Base-by-base conservation (phyloP, 2,797 vertebrate species). In the Nyctalus aviator region DNA sequence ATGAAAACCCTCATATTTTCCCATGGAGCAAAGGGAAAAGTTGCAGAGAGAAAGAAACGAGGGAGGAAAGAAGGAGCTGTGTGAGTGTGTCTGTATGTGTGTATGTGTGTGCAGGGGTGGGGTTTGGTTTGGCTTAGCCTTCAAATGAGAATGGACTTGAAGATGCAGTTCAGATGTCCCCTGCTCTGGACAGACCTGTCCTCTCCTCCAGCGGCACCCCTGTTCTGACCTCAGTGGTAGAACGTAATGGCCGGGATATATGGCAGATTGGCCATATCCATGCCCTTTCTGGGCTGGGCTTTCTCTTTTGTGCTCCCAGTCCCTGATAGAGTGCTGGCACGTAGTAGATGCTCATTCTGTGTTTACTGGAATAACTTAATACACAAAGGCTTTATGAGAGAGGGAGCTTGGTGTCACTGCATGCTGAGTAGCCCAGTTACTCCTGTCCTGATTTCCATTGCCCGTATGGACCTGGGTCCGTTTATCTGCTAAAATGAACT, bases 401-500 rank as follows among this genome's bases (percentile, higher is more conserved):
- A 50, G 6, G 10, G 10, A 64, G 5, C 8, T 75, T 44, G n/a
- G 1, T 35, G 37, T 83, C 21, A 4, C 20, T n/a, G 44, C 37
- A 18, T n/a, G 8, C 20, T 32, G 59, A 50, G 12, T 48, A 20
- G 20, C 25, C 1, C 17, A 4, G 44, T 37, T 7, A 30, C 35
- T 75, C 20, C 8, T 32, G 53, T 88, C 48, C 35, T 64, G 44
- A 57, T 81, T 83, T 46, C 32, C 48, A 4, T 20, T 46, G 20
- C 46, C 48, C 27, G 0, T 41, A 7, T 20, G 71, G 75, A 59
- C 50, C 59, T 68, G 25, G 53, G 68, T 35, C 25, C 30, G 25
- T 84, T 94, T 88, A 41, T 13, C 78, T 48, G 88, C 87, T 86
- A 37, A 88, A 91, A 83, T 84, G 75, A 77, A 18, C 62, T 71